These are phyloP conservation scores for Miltochrista miniata DNA, from an alignment of 2,888 invertebrate genomes.

Conservation along the genomic window DNA sequence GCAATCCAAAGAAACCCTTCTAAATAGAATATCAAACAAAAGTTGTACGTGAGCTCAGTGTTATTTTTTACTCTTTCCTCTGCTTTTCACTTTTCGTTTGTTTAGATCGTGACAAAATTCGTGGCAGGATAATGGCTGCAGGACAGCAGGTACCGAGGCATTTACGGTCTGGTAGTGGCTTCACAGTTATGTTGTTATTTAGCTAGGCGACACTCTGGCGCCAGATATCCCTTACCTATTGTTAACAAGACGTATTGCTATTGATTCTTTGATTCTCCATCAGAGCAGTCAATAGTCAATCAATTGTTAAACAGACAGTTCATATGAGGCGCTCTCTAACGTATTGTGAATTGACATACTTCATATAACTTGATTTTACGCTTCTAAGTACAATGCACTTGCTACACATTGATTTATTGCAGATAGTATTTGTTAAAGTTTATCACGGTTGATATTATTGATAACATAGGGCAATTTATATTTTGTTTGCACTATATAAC, in stretches of 20 bases:
- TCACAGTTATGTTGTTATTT: slow-evolving; percentile 68
- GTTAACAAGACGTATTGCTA: slow-evolving; percentile 33
- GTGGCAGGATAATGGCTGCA: slow-evolving; percentile 56
- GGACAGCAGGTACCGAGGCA: slow-evolving; percentile 62
- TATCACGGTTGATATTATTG: slow-evolving; percentile 23
- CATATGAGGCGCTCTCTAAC: slow-evolving; percentile 46
- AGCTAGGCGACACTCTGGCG: slow-evolving; percentile 64
- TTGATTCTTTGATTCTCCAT: slow-evolving; percentile 38
- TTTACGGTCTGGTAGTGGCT: slow-evolving; percentile 51
- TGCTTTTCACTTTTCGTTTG: slow-evolving; percentile 57
- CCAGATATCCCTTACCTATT: slow-evolving; percentile 65
- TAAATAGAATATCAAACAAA: slow-evolving; percentile 25
- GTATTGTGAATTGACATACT: slow-evolving; percentile 28
- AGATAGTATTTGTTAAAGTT: slow-evolving; percentile 19
- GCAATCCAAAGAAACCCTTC: slow-evolving; percentile 36
- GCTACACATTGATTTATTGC: slow-evolving; percentile 9
- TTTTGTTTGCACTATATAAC: slow-evolving; percentile 54
- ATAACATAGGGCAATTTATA: slow-evolving; percentile 38
- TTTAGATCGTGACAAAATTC: slow-evolving; percentile 48
- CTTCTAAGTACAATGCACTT: slow-evolving; percentile 15
- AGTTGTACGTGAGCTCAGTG: slow-evolving; percentile 52
- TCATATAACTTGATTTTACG: slow-evolving; percentile 27
- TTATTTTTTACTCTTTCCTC: slow-evolving; percentile 67
- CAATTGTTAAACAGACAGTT: slow-evolving; percentile 44
- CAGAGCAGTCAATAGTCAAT: slow-evolving; percentile 36